Conservation (phyloP, 2,888 invertebrate genomes). For the Spodoptera picta region DNA sequence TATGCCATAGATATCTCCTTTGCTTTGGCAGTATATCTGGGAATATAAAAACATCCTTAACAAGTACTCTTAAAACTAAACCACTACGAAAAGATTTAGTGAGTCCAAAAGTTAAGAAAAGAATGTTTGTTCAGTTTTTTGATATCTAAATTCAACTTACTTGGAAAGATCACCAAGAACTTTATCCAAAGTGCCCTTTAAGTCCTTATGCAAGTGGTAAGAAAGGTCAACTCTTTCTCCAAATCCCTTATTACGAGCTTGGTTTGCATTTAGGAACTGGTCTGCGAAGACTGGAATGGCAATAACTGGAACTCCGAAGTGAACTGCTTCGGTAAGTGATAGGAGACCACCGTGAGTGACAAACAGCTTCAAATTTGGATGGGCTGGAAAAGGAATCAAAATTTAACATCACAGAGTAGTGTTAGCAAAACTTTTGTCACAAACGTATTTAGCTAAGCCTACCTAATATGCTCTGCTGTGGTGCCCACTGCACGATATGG, state of each 20-base stretch:
- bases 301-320: constrained; percentile 68
- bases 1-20: constrained; percentile 68
- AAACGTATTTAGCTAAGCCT: constrained; percentile 4
- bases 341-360: constrained; percentile 73
- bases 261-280: constrained; percentile 67
- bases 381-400: constrained; percentile 59
- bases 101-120: not conserved
- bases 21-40: constrained; percentile 65
- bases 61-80: no score
- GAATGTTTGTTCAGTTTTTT: no score
- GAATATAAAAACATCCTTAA: constrained; percentile 5
- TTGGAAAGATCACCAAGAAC: constrained; percentile 52
- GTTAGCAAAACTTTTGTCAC: no score
- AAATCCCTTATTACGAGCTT: constrained; percentile 64
- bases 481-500: constrained; percentile 69
- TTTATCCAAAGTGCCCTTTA: constrained; percentile 61
- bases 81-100: no score
- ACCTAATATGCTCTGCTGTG: constrained; percentile 73
- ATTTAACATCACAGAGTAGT: no score
- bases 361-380: constrained; percentile 68
- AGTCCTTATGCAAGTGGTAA: constrained; percentile 50
- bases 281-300: constrained; percentile 71
- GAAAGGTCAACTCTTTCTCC: constrained; percentile 61
- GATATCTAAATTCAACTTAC: constrained; percentile 44
- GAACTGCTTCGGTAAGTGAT: constrained; percentile 67